These are phyloP conservation scores for Pangasius macronema DNA, from an alignment of 2,797 vertebrate genomes.

Conservation along the genomic window DNA sequence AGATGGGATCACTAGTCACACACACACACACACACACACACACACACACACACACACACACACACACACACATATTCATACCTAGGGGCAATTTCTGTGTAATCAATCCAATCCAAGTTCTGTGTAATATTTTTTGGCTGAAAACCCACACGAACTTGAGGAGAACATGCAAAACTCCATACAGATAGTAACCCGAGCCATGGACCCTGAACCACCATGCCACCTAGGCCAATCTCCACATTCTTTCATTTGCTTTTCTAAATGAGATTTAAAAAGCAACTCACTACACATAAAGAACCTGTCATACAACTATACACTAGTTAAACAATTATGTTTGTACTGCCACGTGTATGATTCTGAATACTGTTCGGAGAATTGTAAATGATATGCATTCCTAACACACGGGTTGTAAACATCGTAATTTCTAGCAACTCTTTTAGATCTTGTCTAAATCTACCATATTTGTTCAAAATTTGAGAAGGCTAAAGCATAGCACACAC, in stretches of 20 bases:
- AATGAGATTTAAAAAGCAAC: background rate
- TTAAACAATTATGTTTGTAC: background rate
- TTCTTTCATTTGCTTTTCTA: background rate
- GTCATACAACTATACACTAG: background rate
- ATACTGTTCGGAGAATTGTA: background rate
- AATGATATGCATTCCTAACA: background rate
- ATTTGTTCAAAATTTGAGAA: background rate
- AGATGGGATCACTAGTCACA: background rate
- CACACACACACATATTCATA: background rate
- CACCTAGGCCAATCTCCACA: background rate
- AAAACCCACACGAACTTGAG: background rate
- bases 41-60: background rate
- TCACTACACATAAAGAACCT: background rate
- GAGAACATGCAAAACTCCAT: background rate
- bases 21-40: background rate
- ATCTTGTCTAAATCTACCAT: background rate
- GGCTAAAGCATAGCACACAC: background rate
- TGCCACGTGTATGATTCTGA: background rate
- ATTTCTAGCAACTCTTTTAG: background rate
- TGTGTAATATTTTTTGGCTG: background rate
- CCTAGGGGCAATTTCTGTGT: background rate
- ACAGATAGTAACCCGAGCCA: background rate
- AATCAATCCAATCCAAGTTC: slow-evolving; percentile 8
- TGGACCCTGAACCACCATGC: background rate
- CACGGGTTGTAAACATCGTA: background rate